These are phyloP conservation scores for Mimumesa dahlbomi DNA, from an alignment of 2,888 invertebrate species.

Conservation along the genomic window DNA sequence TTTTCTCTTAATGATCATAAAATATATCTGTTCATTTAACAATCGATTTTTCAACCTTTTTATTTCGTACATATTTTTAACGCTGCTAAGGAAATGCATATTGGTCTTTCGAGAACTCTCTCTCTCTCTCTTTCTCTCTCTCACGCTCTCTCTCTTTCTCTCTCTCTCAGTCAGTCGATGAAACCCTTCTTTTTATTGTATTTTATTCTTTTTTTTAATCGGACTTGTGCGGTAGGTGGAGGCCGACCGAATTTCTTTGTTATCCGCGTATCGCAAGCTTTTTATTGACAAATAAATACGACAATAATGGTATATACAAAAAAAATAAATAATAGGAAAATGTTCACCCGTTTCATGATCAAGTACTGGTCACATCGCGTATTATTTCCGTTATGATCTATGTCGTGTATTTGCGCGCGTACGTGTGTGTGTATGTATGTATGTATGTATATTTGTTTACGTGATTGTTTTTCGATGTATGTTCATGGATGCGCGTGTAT, in stretches of 20 bases:
- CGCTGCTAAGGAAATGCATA: too few relatives aligned
- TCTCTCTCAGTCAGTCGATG: too few relatives aligned
- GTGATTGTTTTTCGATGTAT: too few relatives aligned
- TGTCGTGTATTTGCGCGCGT: not conserved
- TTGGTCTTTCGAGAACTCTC: not conserved
- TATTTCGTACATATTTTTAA: not conserved
- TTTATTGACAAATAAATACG: slow-evolving; percentile 62
- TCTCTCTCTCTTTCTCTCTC: too few relatives aligned
- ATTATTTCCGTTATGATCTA: slow-evolving; percentile 1
- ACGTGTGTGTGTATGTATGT: not conserved
- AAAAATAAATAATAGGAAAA: slow-evolving; percentile 59
- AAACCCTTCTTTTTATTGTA: too few relatives aligned
- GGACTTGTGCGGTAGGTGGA: slow-evolving; percentile 4
- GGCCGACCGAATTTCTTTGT: slow-evolving; percentile 16
- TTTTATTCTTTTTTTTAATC: not conserved
- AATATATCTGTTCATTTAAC: not conserved
- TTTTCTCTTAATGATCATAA: not conserved
- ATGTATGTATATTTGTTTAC: not conserved
- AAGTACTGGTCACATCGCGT: slow-evolving; percentile 18
- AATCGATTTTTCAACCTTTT: too few relatives aligned
- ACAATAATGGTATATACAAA: slow-evolving; percentile 53
- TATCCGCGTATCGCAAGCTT: slow-evolving; percentile 50
- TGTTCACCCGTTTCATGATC: slow-evolving; percentile 24
- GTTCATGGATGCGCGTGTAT: not conserved
- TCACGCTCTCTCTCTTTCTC: too few relatives aligned